Evolutionary conservation across 53 echinoderm and acorn worm species (phyloP).

Genomic region (Holothuria leucospilota): DNA sequence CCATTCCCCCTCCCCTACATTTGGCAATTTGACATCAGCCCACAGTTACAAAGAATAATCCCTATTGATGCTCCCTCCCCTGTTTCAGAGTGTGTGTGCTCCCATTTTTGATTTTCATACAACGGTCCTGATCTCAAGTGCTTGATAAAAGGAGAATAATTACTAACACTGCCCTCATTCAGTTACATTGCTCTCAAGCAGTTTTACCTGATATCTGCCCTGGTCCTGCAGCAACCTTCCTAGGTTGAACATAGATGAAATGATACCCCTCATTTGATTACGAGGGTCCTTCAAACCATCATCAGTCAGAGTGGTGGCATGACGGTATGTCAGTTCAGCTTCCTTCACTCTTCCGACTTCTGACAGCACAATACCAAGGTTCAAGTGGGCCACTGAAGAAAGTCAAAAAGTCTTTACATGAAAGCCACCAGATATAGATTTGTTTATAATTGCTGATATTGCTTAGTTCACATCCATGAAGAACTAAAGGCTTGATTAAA

Average conservation of each 20-base stretch:
- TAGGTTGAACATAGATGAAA: constrained; percentile 93
- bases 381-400: constrained; percentile 88
- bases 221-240: constrained; percentile 91
- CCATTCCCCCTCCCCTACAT: background rate
- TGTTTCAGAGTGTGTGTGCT: too few relatives aligned
- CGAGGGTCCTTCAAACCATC: constrained; percentile 92
- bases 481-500: background rate
- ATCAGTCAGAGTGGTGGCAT: constrained; percentile 76
- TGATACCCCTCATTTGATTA: constrained; percentile 89
- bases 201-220: constrained; percentile 82
- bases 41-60: too few relatives aligned
- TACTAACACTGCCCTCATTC: too few relatives aligned
- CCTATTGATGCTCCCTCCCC: too few relatives aligned
- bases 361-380: constrained; percentile 88
- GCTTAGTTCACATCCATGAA: background rate
- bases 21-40: background rate
- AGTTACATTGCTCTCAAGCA: too few relatives aligned
- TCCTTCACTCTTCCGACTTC: constrained; percentile 70
- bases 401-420: background rate
- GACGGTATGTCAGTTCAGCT: constrained; percentile 83
- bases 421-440: background rate
- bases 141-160: too few relatives aligned
- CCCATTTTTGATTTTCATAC: too few relatives aligned
- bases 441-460: background rate
- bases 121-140: too few relatives aligned